Evolutionary conservation across 2,113 vertebrate species (phyloP).

Genomic region (Pseudorasbora parva): DNA sequence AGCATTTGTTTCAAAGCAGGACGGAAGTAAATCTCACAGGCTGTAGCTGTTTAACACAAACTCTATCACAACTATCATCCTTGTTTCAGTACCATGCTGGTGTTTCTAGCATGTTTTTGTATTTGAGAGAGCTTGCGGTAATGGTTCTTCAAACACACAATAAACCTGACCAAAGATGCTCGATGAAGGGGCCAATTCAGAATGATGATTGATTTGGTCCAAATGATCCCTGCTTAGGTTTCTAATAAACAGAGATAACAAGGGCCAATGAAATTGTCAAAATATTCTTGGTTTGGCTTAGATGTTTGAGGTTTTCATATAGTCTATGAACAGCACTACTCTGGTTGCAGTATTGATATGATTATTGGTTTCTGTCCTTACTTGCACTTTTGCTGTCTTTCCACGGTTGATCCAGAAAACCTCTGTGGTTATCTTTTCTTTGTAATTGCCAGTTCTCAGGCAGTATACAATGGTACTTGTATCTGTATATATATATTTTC

Average conservation of each 20-base stretch:
- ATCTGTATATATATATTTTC: too few species aligned
- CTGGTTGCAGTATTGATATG: slow-evolving; percentile 15
- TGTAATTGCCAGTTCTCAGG: not conserved
- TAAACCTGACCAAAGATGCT: slow-evolving; percentile 13
- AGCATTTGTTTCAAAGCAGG: not conserved
- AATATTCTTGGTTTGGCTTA: slow-evolving; percentile 29
- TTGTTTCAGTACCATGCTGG: slow-evolving; percentile 24
- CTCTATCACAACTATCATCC: slow-evolving; percentile 14
- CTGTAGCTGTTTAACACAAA: slow-evolving; percentile 49
- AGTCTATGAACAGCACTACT: not conserved
- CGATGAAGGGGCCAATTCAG: not conserved
- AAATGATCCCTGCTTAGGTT: slow-evolving; percentile 14
- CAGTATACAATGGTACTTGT: not conserved
- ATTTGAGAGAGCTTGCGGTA: not conserved
- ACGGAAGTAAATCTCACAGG: not conserved
- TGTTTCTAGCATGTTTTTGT: slow-evolving; percentile 33
- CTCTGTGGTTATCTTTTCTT: not conserved
- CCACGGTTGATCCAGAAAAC: not conserved
- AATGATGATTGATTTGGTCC: slow-evolving; percentile 1
- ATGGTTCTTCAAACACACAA: not conserved
- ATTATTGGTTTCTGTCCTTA: slow-evolving; percentile 23
- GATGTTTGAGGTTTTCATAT: slow-evolving; percentile 19
- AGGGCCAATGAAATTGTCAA: slow-evolving; percentile 15
- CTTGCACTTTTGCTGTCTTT: slow-evolving; percentile 2
- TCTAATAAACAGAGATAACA: slow-evolving; percentile 22